phyloP scores from a whole-genome alignment of 1,140 invertebrate genomes.

The Cotesia typhae region DNA sequence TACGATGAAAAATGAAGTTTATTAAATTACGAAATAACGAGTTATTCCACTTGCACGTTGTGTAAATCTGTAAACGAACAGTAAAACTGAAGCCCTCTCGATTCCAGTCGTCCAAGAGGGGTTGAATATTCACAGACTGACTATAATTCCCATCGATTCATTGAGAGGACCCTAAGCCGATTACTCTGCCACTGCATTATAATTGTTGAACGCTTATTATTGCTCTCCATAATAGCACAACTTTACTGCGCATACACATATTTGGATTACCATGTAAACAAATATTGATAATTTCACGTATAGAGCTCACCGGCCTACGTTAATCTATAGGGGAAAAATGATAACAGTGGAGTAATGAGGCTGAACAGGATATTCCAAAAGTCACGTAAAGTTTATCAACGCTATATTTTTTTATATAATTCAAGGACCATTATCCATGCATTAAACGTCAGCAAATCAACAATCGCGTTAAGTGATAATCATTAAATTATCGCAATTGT shows the following conservation, averaged over 20 bases:
- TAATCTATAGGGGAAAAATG: not conserved
- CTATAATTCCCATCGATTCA: conserved; percentile 46
- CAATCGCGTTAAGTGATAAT: too few relatives aligned
- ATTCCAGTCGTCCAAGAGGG: conserved; percentile 22
- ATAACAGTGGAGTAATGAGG: too few relatives aligned
- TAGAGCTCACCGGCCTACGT: not conserved
- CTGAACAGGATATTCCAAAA: too few relatives aligned
- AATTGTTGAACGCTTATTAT: conserved; percentile 48
- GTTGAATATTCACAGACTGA: conserved; percentile 22
- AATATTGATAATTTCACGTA: not conserved
- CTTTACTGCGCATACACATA: conserved; percentile 33
- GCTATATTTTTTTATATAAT: too few relatives aligned
- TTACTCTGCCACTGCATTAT: conserved; percentile 49
- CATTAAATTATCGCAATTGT: too few relatives aligned
- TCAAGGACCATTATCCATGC: too few relatives aligned
- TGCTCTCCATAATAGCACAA: conserved; percentile 36
- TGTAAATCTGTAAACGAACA: conserved; percentile 31
- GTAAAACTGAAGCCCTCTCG: conserved; percentile 30
- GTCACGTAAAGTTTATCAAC: too few relatives aligned
- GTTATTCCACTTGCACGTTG: not conserved
- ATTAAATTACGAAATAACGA: conserved; percentile 19
- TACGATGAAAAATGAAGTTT: conserved; percentile 5
- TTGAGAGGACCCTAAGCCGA: conserved; percentile 46
- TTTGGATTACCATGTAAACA: conserved; percentile 4
- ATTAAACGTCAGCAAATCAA: too few relatives aligned